Percentiles rank a stretch among this genome's conserved stretches.
Evolutionary conservation across 1,140 invertebrate species (phyloP).

Genomic region (Dendrolimus kikuchii): DNA sequence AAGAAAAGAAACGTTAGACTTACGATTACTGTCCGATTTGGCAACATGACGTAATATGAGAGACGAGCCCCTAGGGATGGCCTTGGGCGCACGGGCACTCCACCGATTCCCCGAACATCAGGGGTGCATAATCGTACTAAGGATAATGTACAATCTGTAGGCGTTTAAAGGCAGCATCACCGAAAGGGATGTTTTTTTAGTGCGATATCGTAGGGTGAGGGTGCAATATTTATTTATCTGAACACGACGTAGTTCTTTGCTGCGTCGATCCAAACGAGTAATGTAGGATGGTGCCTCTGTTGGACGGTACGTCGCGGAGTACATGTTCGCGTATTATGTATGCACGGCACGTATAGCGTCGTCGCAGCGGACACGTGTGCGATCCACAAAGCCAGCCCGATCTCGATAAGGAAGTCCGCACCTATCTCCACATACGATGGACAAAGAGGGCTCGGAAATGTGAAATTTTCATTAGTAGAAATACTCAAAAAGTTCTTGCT

Average conservation of each 20-base stretch:
- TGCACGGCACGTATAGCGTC: constrained; percentile 50
- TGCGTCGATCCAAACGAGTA: constrained; percentile 15
- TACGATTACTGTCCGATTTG: constrained; percentile 31
- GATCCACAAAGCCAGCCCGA: constrained; percentile 45
- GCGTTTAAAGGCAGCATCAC: constrained; percentile 69
- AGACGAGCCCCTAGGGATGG: constrained; percentile 54
- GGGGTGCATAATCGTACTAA: constrained; percentile 72
- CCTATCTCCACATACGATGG: constrained; percentile 39
- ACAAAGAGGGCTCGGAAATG: constrained; percentile 58
- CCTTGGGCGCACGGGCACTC: constrained; percentile 54
- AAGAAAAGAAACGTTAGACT: constrained; percentile 27
- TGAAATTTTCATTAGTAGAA: constrained; percentile 67
- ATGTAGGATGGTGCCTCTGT: neutral
- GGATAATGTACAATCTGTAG: constrained; percentile 73
- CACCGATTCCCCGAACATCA: constrained; percentile 62
- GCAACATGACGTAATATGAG: constrained; percentile 65
- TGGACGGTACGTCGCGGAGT: constrained; percentile 18
- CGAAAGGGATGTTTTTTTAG: constrained; percentile 71
- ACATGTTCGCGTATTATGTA: constrained; percentile 41
- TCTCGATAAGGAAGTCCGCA: constrained; percentile 54
- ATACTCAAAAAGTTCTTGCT: constrained; percentile 58
- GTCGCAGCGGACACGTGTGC: constrained; percentile 36
- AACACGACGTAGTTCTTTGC: constrained; percentile 58
- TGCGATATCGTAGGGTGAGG: constrained; percentile 66
- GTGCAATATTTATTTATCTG: constrained; percentile 70